Evolutionary conservation across 2,797 vertebrate species (phyloP), one percentile per base, ranked within the genome.

Genomic region (Ctenosaura bakeri): DNA sequence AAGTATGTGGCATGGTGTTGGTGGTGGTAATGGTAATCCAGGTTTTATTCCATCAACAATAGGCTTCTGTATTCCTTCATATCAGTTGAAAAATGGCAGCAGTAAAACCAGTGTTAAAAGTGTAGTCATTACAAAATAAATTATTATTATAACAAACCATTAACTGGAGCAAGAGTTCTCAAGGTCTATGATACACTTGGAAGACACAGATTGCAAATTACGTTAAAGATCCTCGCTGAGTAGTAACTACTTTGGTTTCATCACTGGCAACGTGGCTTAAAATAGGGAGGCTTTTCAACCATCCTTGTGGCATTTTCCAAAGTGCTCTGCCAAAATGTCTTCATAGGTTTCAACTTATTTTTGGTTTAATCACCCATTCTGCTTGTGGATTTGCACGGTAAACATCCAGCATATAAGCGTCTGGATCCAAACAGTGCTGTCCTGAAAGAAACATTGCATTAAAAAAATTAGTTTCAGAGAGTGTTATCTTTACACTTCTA

Each of bases 291-390:
- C 80, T 85, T 35, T 46, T 38, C 42, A 88, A 54, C 80, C 89
- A 89, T 91, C 86, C 59, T 9, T 91, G 88, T 90, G 86, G 85
- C 62, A 92, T 92, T 94, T 78, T 52, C 91, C 87, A 83, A 69
- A 71, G 54, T 83, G 29, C 32, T 84, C 85, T 24, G 71, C 0
- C 13, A 69, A 3, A 6, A 6, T 9, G 3, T 76, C 91, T 94
- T 91, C 93, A 93, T 83, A 71, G 83, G 66, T 88, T 95, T 98
- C 97, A 98, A 94, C 94, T 97, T 88, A 95, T 91, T 87, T 97
- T 97, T 71, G 98, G 97, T 90, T 98, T 98, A 93, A 98, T 96
- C 91, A 98, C 97, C 98, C 98, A 98, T 87, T 98, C 98, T 92
- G 98, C 98, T 64, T 98, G 97, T 92, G 98, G 98, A 92, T 98